These are phyloP conservation scores for Eupsittula cactorum DNA, from an alignment of 2,113 vertebrate genomes.

Conservation along the genomic window DNA sequence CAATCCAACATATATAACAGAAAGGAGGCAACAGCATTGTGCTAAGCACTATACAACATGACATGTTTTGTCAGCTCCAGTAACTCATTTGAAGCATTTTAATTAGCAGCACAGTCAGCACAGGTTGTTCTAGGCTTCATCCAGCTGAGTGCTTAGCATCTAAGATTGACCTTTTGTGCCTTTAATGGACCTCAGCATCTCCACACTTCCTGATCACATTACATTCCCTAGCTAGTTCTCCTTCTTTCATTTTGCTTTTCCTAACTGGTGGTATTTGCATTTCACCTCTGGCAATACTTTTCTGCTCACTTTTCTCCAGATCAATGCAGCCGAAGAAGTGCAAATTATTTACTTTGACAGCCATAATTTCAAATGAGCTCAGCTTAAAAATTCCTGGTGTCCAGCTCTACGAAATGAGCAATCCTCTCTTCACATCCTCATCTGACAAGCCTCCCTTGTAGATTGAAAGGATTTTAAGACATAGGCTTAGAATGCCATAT, in stretches of 20 bases:
- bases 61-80: neutral
- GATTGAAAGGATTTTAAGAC: neutral
- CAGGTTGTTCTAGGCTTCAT: neutral
- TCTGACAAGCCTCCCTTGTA: neutral
- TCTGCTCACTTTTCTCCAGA: neutral
- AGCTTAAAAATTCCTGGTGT: fast-evolving
- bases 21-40: neutral
- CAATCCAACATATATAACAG: no score
- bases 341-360: neutral
- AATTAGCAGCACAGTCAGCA: neutral
- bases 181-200: fast-evolving
- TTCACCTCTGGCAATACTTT: neutral
- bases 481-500: fast-evolving
- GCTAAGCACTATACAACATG: fast-evolving
- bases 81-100: neutral
- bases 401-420: neutral
- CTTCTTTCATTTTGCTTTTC: no score
- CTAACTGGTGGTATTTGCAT: neutral
- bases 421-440: neutral
- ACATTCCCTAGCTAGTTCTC: neutral
- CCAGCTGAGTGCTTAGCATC: neutral
- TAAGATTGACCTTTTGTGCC: neutral
- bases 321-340: neutral
- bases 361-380: neutral
- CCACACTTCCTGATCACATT: fast-evolving